Evolutionary conservation across 2,797 vertebrate genomes (phyloP).

Genomic region (Dicrostonyx torquatus): DNA sequence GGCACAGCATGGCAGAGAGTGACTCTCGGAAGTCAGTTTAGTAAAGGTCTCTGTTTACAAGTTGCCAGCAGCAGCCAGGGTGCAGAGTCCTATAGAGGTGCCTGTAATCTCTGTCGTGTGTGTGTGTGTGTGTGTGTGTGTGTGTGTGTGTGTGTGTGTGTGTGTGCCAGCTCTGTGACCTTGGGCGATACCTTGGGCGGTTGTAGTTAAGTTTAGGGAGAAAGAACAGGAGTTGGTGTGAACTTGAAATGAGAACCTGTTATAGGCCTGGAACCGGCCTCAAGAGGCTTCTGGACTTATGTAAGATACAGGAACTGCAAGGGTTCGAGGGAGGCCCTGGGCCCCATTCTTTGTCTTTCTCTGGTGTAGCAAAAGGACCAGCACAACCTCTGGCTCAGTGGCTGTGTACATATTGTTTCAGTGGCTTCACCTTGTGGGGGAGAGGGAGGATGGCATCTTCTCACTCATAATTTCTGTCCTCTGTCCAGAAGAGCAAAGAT

Average conservation of each 20-base stretch:
- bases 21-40: background rate
- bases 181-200: slow-evolving; percentile 29
- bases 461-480: background rate
- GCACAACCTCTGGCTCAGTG: background rate
- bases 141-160: too few species aligned
- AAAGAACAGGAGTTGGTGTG: background rate
- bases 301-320: background rate
- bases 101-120: slow-evolving; percentile 19
- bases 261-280: background rate
- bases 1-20: background rate
- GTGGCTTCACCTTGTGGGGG: background rate
- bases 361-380: background rate
- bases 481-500: background rate
- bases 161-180: background rate
- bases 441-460: background rate
- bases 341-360: background rate
- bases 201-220: slow-evolving; percentile 8
- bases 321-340: background rate
- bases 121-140: too few species aligned
- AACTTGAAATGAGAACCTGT: background rate
- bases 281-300: background rate
- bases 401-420: background rate
- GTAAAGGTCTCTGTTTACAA: background rate
- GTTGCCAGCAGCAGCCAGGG: background rate
- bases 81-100: background rate